Evolutionary conservation across 2,113 vertebrate species (phyloP).

Genomic region (Cinclus cinclus): DNA sequence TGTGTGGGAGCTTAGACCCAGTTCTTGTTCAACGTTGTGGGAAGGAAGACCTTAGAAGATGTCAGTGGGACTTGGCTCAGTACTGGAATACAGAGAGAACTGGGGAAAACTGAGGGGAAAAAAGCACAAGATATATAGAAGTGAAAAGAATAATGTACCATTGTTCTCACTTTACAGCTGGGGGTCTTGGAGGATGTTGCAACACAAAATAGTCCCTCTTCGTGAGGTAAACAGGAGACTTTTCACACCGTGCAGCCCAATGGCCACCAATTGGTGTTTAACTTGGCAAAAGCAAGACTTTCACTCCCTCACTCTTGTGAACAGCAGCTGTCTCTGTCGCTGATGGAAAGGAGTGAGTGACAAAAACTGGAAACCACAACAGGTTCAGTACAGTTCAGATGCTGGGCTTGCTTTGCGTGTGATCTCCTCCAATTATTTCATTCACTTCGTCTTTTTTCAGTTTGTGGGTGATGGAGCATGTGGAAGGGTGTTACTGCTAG

Average conservation of each 20-base stretch:
- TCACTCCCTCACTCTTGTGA: neutral
- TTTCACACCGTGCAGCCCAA: neutral
- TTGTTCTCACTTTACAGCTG: neutral
- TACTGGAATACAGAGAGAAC: neutral
- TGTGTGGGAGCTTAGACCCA: neutral
- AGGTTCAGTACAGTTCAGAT: neutral
- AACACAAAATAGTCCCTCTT: neutral
- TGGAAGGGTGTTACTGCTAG: neutral
- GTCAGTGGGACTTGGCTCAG: neutral
- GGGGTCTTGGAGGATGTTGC: neutral
- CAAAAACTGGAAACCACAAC: neutral
- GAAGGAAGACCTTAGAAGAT: neutral
- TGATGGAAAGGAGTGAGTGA: neutral
- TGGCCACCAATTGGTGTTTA: neutral
- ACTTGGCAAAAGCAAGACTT: neutral
- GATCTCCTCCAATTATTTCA: neutral
- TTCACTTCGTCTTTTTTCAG: neutral
- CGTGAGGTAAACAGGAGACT: neutral
- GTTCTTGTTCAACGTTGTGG: rapidly evolving
- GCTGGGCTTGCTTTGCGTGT: neutral
- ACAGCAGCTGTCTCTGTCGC: neutral
- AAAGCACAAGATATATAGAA: neutral
- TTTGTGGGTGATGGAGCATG: neutral
- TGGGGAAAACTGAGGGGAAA: neutral
- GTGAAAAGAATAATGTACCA: rapidly evolving